These are phyloP conservation scores for Ammodytes dubius DNA, from an alignment of 2,113 vertebrate species.

Conservation along the genomic window DNA sequence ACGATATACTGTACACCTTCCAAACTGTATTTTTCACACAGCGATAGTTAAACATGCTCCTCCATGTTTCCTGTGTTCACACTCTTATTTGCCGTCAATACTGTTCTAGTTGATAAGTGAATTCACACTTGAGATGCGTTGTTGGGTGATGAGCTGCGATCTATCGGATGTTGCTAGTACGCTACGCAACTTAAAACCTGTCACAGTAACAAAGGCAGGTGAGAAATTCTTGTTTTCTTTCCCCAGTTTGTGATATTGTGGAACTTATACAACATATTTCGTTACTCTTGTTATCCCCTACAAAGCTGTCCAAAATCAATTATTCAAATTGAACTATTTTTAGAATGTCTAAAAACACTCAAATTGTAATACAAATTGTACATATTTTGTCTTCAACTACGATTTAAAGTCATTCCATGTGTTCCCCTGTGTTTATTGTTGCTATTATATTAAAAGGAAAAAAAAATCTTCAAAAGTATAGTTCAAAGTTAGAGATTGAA, in stretches of 20 bases:
- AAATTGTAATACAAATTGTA: neutral
- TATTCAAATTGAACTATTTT: neutral
- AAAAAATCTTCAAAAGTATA: neutral
- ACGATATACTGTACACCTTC: no score
- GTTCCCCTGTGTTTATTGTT: neutral
- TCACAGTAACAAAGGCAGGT: neutral
- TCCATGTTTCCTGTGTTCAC: neutral
- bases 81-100: no score
- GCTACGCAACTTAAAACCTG: neutral
- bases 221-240: neutral
- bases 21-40: neutral
- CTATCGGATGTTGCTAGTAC: neutral
- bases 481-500: neutral
- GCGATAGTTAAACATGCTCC: neutral
- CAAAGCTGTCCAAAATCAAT: no score
- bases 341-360: neutral
- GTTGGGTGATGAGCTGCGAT: no score
- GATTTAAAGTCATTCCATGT: neutral
- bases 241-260: neutral
- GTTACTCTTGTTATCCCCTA: no score
- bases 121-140: neutral
- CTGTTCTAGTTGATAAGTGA: neutral
- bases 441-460: neutral
- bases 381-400: no score
- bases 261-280: neutral